Base-by-base conservation (phyloP, 2,113 vertebrate genomes). In the Tylochromis polylepis region DNA sequence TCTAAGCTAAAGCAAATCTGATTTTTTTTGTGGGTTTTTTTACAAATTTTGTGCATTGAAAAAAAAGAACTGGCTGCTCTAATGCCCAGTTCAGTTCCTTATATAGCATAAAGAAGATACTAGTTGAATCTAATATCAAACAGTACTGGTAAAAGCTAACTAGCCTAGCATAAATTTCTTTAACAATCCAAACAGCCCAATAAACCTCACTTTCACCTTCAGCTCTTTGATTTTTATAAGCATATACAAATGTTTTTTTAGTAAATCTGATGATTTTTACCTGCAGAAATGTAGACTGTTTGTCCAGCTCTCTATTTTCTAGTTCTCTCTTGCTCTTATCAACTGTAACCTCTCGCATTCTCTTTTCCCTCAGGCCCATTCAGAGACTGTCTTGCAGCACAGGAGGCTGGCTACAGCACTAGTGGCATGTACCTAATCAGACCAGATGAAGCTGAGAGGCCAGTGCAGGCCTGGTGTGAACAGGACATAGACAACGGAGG, bases 391-490 rank as follows among this genome's bases (percentile, higher is more conserved):
- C 96, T 98, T 51, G 97, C 97, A 8, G 98, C 97, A 7, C 97
- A 97, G 93, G 97, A 98, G 36, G 98, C 97, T 1, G 98, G 98
- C 70, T 97, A 99, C 80, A 92, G 94, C 88, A 95, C 90, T 94
- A 99, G 97, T 0, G 98, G 98, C 31, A 98, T 99, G 96, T 99
- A 99, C 86, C 96, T 99, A 94, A 97, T 99, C 94, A 97, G 96
- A 92, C 97, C 98, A 8, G 95, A 97, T 14, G 97, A 96, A 6
- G 95, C 96, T 12, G 97, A 98, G 12, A 95, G 95, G 86, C 96
- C 96, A 0, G 85, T 98, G 93, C 98, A 99, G 81, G 95, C 97
- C 14, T 99, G 99, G 99, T 99, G 99, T 82, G 99, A 99, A 88
- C 98, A 99, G 94, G 97, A 97, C 88, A 92, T 99, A 95, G 98